Conservation (phyloP, 2,888 invertebrate genomes). For the Nesidiocoris tenuis region DNA sequence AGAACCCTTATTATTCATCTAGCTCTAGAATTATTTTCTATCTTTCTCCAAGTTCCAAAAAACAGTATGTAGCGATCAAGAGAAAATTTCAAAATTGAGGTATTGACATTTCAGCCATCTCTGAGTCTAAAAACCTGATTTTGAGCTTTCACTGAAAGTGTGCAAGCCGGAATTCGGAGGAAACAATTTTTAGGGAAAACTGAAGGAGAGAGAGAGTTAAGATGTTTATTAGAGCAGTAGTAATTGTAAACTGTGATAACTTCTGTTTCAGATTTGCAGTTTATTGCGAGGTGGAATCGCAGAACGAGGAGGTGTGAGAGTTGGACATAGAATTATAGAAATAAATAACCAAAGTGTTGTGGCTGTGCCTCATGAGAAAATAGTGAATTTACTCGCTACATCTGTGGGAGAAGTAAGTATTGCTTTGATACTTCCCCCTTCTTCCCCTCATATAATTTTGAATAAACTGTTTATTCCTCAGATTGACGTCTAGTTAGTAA, state of each 20-base stretch:
- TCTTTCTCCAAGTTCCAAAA: no score
- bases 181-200: no score
- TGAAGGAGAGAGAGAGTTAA: no score
- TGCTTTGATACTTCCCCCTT: neutral
- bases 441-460: neutral
- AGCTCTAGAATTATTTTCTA: neutral
- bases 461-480: no score
- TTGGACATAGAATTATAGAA: conserved; percentile 99
- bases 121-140: no score
- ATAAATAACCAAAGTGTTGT: conserved; percentile 99
- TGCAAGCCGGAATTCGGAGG: no score
- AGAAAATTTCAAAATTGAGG: no score
- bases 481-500: no score
- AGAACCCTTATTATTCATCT: neutral
- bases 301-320: conserved; percentile 96
- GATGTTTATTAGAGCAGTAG: no score
- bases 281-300: conserved; percentile 97
- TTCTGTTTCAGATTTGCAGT: conserved; percentile 83
- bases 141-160: no score
- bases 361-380: conserved; percentile 98
- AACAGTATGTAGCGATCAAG: neutral
- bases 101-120: neutral
- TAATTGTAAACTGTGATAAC: no score
- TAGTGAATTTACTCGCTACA: conserved; percentile 97
- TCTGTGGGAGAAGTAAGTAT: conserved; percentile 93